Base-by-base conservation (phyloP, 1,140 invertebrate genomes). In the Adelges cooleyi region DNA sequence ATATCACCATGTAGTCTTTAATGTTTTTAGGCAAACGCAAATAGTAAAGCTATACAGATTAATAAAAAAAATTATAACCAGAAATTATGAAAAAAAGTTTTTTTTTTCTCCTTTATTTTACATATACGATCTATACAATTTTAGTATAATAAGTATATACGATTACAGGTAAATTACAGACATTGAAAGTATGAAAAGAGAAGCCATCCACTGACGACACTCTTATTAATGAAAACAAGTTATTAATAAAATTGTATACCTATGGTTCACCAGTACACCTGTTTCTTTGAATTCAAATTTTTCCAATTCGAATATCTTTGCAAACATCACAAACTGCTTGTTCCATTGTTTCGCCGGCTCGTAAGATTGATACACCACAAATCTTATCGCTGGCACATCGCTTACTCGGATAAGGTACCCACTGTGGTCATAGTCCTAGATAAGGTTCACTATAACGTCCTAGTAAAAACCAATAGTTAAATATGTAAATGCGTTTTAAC, bases 241-340 rank as follows among this genome's bases (percentile, higher is more conserved):
- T 8, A 25, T 33, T 13, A 17, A 44, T 33, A 27, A 15, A 4
- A 40, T 44, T 44, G 65, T 67, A 69, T 71, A 86, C 84, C 78
- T 91, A 88, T 5, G 93, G 92, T 77, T 95, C 92, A 62, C 91
- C 92, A 6, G 95, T 98, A 67, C 86, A 83, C 51, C 87, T 80
- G 80, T 98, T 98, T 2, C 95, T 99, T 78, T 99, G 96, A 71
- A 99, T 99, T 17, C 99, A 82, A 71, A 99, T 98, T 78, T 99
- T 99, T 27, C 96, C 96, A 66, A 99, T 92, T 52, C 92, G 81
- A 67, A 97, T 95, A 74, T 99, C 92, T 75, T 98, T 98, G 72
- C 92, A 93, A 3, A 99, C 94, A 76, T 97, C 94, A 74, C 91
- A 87, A 0, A 99, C 84, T 15, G 95, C 93, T 75, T 96, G 94